Base-by-base conservation (phyloP, 2,797 vertebrate genomes). In the Alosa sapidissima region DNA sequence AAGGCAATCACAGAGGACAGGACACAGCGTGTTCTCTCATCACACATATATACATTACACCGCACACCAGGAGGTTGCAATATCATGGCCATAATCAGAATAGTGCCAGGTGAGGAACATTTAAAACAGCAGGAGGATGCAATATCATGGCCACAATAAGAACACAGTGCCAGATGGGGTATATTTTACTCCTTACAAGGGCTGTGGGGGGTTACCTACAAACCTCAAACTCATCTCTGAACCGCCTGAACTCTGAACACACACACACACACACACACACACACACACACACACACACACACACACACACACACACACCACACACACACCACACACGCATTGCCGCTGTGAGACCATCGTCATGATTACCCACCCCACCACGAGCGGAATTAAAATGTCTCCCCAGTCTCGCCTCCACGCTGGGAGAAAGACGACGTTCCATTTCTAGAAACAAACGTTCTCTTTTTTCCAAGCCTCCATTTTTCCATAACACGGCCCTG, bases 221-320 rank as follows among this genome's bases (percentile, higher is more conserved):
- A 3, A 11, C 62, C 62, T 68, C 62, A 33, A 33, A 10, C 24
- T 28, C 28, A 68, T 68, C 28, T 68, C 24, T 2, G 11, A 68
- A 68, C 62, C 28, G 24, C 33, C 9, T 68, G 62, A 68, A 68
- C 24, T 5, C 62, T 68, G 62, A 36, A 28, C n/a, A 68, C 62
- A 68, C 24, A 36, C 62, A 68, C 62, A 68, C 62, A 68, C 62
- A 68, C 58, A 60, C 58, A 60, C 58, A 60, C 58, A 60, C 58
- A n/a, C 58, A 60, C 21, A 60, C 58, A 58, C 60, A 65, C 60
- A 65, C 60, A 62, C 60, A 62, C 60, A 62, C 60, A 62, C 60
- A 62, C n/a, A 62, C 60, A 62, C 60, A 62, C 60, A 62, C 60
- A 62, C 24, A 65, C 60, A 65, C 24, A 11, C n/a, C 24, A 28